Evolutionary conservation across 2,888 invertebrate genomes (phyloP), one percentile per base, ranked within the genome.

Genomic region (Listrodromus nycthemerus): DNA sequence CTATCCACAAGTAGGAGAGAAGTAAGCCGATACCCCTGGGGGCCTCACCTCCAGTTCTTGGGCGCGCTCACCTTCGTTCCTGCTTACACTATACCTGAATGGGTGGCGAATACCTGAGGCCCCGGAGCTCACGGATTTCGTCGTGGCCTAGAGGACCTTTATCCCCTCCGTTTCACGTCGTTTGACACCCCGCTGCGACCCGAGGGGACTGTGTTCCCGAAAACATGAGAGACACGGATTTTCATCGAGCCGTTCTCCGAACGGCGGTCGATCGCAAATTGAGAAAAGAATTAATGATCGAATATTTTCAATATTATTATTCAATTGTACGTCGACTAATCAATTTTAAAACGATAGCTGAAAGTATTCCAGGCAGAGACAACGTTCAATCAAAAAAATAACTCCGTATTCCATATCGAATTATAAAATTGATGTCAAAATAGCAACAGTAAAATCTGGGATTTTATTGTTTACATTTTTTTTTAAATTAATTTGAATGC

Each of bases 21-120:
- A 90, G 91, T 91, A 92, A 92, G 87, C 88, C 89, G 91, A 92
- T 91, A 92, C 86, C 86, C 86, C 85, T 85, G 87, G 86, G 86
- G 89, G 86, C 85, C 86, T 86, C 81, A 82, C 75, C 84, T 84
- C 79, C 84, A 65, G 52, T 83, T 84, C 81, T 86, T 67, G 78
- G 80, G 83, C 86, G 83, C 83, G 73, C 80, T 85, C 84, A 81
- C 81, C 78, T 81, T 84, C 74, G 65, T 67, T 75, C 75, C 81
- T 86, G 80, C 86, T 87, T 89, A 73, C 10, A 55, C 61, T 45
- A 55, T 61, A 91, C 87, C 88, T 88, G 89, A 82, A 70, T 83
- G 86, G 84, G 82, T 82, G 83, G 41, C 79, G 75, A 73, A 75
- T 87, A 88, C 87, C 86, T 85, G 86, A 73, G 65, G 67, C 63